phyloP scores from a whole-genome alignment of 2,797 vertebrate genomes.

The Phaenicophaeus curvirostris region DNA sequence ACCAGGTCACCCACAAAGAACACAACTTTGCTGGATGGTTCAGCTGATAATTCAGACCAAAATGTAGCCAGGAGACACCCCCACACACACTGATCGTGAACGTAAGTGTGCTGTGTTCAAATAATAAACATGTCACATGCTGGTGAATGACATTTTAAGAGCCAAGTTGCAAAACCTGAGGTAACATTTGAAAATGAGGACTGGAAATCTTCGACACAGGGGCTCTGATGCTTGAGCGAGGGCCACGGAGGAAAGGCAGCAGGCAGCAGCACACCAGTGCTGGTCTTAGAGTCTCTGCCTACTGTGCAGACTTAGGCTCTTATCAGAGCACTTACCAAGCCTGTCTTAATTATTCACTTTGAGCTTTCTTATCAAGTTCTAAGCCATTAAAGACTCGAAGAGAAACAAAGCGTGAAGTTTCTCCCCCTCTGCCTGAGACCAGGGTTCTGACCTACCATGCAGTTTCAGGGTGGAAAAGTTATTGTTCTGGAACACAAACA shows the following conservation, averaged over 20 bases:
- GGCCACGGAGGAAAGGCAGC: accelerated
- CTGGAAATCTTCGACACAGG: too few relatives aligned
- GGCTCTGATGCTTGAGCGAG: too few relatives aligned
- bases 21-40: neutral
- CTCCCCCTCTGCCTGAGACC: neutral
- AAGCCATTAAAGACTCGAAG: neutral
- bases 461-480: neutral
- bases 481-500: neutral
- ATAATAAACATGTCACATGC: accelerated
- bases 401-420: accelerated
- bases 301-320: accelerated
- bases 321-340: neutral
- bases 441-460: accelerated
- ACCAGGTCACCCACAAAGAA: neutral
- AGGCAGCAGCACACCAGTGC: neutral
- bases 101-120: neutral
- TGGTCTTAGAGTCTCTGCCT: neutral
- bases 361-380: neutral
- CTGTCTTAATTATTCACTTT: neutral
- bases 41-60: neutral
- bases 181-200: neutral
- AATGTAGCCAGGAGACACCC: neutral
- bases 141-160: neutral
- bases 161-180: neutral
- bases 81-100: accelerated